phyloP scores from a whole-genome alignment of 2,797 vertebrate species.

The Sebastes variabilis region DNA sequence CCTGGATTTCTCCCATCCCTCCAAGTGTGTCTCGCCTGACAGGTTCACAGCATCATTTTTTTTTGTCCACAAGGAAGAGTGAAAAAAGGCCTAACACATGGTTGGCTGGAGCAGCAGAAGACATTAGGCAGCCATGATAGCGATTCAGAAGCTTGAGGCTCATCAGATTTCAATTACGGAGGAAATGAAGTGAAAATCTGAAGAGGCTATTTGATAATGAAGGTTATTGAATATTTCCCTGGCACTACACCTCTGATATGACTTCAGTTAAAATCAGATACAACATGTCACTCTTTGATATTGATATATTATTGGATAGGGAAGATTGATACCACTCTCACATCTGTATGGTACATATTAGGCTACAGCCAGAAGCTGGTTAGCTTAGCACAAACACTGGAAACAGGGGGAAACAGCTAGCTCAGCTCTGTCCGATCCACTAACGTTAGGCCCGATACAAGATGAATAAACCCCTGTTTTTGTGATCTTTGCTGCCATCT shows the following conservation, averaged over 20 bases:
- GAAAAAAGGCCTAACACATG: neutral
- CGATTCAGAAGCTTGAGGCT: conserved; percentile 32
- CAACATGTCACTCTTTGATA: neutral
- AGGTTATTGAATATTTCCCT: conserved; percentile 27
- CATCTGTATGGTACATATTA: neutral
- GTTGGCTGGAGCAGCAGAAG: conserved; percentile 9
- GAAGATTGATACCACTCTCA: neutral
- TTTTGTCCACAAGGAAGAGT: neutral
- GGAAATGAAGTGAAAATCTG: conserved; percentile 47
- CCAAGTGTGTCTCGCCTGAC: conserved; percentile 14
- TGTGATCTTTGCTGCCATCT: too few relatives aligned
- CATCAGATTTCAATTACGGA: conserved; percentile 55
- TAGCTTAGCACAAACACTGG: neutral
- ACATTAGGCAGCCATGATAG: conserved; percentile 27
- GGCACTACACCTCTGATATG: conserved; percentile 4
- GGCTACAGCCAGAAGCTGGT: neutral
- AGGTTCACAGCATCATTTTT: conserved; percentile 18
- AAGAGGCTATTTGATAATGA: conserved; percentile 32
- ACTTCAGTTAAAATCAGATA: neutral
- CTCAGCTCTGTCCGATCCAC: too few relatives aligned
- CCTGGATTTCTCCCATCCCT: conserved; percentile 29
- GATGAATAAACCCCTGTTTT: too few relatives aligned
- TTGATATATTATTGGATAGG: neutral
- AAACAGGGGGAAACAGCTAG: neutral
- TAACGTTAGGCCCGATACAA: rapidly evolving